Conservation (phyloP, 2,888 invertebrate species). For the Prionchulus punctatus region DNA sequence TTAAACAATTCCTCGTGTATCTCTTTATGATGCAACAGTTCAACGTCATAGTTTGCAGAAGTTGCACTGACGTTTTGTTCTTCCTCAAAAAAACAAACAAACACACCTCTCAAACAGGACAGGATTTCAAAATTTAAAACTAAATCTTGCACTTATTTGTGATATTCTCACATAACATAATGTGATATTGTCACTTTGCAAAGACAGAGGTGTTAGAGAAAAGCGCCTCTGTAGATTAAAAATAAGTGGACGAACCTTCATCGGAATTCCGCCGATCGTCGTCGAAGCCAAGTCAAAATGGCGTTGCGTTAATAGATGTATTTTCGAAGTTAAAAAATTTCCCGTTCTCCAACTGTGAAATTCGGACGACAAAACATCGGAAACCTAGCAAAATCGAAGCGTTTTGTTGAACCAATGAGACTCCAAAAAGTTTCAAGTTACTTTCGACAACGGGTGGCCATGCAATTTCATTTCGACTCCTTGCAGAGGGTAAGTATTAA, state of each 20-base stretch:
- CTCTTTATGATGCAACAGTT: slow-evolving; percentile 56
- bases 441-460: not conserved
- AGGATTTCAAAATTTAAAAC: too few relatives aligned
- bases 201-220: too few relatives aligned
- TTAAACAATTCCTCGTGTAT: slow-evolving; percentile 19
- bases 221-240: too few relatives aligned
- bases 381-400: not conserved
- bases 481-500: slow-evolving; percentile 2
- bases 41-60: slow-evolving; percentile 95
- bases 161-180: too few relatives aligned
- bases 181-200: too few relatives aligned
- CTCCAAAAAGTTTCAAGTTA: not conserved
- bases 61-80: slow-evolving; percentile 84
- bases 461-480: not conserved
- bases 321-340: not conserved
- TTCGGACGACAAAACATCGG: not conserved
- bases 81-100: slow-evolving; percentile 49
- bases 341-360: slow-evolving; percentile 5
- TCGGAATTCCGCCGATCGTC: slow-evolving; percentile 93
- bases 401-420: not conserved
- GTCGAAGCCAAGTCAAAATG: slow-evolving; percentile 85
- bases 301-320: slow-evolving; percentile 34
- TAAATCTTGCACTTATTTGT: too few relatives aligned
- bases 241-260: too few relatives aligned
- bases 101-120: too few relatives aligned